A percentile compares a stretch with the other conserved stretches of the same genome.
These are phyloP conservation scores for Nematolebias whitei DNA, from an alignment of 2,113 vertebrate genomes.

Conservation along the genomic window DNA sequence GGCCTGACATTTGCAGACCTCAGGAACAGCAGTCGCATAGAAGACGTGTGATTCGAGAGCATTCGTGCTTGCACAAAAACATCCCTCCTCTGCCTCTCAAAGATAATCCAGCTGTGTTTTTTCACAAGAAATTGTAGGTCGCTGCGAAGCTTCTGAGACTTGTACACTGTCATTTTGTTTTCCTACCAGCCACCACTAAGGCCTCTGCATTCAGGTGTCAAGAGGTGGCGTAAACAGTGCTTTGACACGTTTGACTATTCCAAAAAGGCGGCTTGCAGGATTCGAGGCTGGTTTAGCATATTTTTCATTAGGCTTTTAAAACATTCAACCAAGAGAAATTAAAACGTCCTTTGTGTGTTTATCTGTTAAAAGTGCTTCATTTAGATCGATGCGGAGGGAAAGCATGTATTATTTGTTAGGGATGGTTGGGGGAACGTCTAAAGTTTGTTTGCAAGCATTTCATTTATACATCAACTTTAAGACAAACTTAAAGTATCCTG, in stretches of 20 bases:
- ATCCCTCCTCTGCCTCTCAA: constrained; percentile 40
- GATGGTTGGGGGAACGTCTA: constrained; percentile 25
- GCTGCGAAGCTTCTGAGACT: constrained; percentile 32
- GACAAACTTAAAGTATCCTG: constrained; percentile 51
- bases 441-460: constrained; percentile 52
- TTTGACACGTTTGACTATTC: constrained; percentile 65
- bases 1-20: constrained; percentile 72
- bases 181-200: constrained; percentile 34
- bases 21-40: constrained; percentile 71
- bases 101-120: constrained; percentile 41
- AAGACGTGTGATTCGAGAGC: constrained; percentile 68
- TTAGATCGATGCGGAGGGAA: constrained; percentile 50
- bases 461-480: constrained; percentile 46
- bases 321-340: constrained; percentile 56
- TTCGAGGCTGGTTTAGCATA: constrained; percentile 65
- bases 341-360: constrained; percentile 58
- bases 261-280: constrained; percentile 38
- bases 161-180: constrained; percentile 69
- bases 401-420: constrained; percentile 44
- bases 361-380: constrained; percentile 63
- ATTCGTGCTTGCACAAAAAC: constrained; percentile 50
- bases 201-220: constrained; percentile 65
- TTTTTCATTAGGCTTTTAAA: constrained; percentile 66
- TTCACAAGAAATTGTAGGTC: constrained; percentile 47
- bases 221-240: constrained; percentile 63